phyloP scores from a whole-genome alignment of 2,113 vertebrate genomes.

The Siniperca chuatsi region DNA sequence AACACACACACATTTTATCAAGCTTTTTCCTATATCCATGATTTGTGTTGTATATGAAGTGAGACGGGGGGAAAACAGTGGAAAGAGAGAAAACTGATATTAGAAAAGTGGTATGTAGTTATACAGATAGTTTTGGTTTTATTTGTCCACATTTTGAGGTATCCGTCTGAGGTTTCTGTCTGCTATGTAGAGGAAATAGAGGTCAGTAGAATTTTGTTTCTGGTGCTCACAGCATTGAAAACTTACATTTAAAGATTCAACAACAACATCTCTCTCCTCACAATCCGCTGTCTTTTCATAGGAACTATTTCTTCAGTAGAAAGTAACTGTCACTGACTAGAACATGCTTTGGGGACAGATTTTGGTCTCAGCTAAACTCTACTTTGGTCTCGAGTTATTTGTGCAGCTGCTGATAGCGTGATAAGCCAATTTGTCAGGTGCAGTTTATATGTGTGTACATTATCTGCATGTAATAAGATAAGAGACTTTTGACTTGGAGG shows the following conservation, averaged over 20 bases:
- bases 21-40: too few species aligned
- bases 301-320: too few species aligned
- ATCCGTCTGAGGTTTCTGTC: not conserved
- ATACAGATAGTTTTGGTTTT: too few species aligned
- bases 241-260: not conserved
- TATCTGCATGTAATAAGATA: conserved; percentile 22
- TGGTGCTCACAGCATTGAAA: not conserved
- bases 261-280: not conserved
- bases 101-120: too few species aligned
- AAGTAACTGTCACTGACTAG: too few species aligned
- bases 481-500: conserved; percentile 8
- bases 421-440: not conserved
- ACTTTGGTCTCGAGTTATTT: not conserved
- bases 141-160: too few species aligned
- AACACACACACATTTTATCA: not conserved
- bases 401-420: not conserved
- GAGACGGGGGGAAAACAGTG: too few species aligned
- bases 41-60: too few species aligned
- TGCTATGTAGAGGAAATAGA: not conserved
- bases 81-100: too few species aligned
- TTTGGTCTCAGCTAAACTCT: too few species aligned
- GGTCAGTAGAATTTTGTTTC: not conserved
- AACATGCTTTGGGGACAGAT: not conserved
- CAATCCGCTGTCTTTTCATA: too few species aligned
- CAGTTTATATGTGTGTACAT: not conserved